phyloP scores from a whole-genome alignment of 2,113 vertebrate genomes.

The Phyllostomus hastatus region DNA sequence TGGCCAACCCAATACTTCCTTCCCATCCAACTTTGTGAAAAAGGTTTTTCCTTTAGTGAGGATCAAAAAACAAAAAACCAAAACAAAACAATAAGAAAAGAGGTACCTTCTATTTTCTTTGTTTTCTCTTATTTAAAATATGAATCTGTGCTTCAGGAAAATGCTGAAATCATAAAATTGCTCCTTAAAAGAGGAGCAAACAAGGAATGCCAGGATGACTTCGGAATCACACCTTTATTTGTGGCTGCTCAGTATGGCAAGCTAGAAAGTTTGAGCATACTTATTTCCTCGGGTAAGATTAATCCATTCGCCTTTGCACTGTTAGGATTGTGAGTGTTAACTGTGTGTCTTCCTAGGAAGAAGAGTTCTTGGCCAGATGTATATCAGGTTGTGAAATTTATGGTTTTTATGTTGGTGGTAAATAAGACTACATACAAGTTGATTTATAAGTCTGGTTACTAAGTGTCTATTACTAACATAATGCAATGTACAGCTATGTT shows the following conservation, averaged over 20 bases:
- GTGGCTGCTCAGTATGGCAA: conserved; percentile 90
- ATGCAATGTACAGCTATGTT: neutral
- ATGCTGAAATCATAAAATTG: conserved; percentile 82
- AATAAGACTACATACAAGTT: neutral
- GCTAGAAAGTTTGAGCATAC: conserved; percentile 80
- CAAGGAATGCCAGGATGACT: conserved; percentile 85
- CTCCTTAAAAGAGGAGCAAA: conserved; percentile 76
- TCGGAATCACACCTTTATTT: conserved; percentile 87
- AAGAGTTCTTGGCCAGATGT: conserved; percentile 20
- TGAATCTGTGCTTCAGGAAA: conserved; percentile 81
- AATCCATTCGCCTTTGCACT: neutral
- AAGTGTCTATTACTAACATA: neutral
- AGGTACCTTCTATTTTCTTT: neutral
- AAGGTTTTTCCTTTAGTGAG: conserved; percentile 19
- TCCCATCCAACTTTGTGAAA: neutral
- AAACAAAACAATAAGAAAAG: neutral
- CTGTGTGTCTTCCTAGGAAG: conserved; percentile 6
- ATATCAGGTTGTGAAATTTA: conserved; percentile 19
- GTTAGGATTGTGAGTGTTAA: neutral
- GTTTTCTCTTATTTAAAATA: conserved; percentile 50
- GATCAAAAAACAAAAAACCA: neutral
- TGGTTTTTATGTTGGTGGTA: neutral
- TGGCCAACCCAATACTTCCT: neutral
- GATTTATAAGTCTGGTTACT: conserved; percentile 43
- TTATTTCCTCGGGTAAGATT: conserved; percentile 80